Percentiles rank a stretch among this genome's conserved stretches.
Evolutionary conservation across 2,113 vertebrate species (phyloP).

Genomic region (Aviceda subcristata): DNA sequence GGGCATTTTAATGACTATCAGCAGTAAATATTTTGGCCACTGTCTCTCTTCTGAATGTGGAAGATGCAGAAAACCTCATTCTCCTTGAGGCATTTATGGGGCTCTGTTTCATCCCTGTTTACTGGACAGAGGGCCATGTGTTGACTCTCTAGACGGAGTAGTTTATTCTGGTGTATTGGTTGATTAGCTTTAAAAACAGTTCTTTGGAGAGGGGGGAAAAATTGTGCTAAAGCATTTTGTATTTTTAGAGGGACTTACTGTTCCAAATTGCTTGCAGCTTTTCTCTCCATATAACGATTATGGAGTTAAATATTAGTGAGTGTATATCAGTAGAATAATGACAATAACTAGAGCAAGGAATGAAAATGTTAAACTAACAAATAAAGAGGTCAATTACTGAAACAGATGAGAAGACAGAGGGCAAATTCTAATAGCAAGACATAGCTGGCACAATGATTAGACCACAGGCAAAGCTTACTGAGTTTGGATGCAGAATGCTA

Average conservation of each 20-base stretch:
- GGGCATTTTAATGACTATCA: not conserved
- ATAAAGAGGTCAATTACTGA: constrained; percentile 46
- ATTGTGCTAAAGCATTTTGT: constrained; percentile 10
- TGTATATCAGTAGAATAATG: constrained; percentile 41
- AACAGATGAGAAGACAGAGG: constrained; percentile 40
- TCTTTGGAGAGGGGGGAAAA: not conserved
- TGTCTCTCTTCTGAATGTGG: not conserved
- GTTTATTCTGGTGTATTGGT: not conserved
- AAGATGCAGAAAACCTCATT: constrained; percentile 8
- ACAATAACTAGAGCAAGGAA: constrained; percentile 34
- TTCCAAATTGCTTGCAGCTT: constrained; percentile 43
- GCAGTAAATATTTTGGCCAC: not conserved
- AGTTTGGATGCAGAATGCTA: constrained; percentile 13
- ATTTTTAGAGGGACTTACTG: constrained; percentile 27
- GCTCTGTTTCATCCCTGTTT: not conserved
- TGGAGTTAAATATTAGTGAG: constrained; percentile 31
- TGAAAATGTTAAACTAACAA: constrained; percentile 52
- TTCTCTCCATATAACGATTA: constrained; percentile 42
- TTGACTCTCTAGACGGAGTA: not conserved
- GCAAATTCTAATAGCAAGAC: constrained; percentile 27
- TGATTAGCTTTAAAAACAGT: constrained; percentile 38
- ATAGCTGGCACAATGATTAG: constrained; percentile 8
- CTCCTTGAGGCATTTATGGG: not conserved
- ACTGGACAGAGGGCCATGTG: not conserved
- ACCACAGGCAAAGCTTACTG: constrained; percentile 16